These are phyloP conservation scores for Resseliella maxima DNA, from an alignment of 2,888 invertebrate genomes.

Conservation along the genomic window DNA sequence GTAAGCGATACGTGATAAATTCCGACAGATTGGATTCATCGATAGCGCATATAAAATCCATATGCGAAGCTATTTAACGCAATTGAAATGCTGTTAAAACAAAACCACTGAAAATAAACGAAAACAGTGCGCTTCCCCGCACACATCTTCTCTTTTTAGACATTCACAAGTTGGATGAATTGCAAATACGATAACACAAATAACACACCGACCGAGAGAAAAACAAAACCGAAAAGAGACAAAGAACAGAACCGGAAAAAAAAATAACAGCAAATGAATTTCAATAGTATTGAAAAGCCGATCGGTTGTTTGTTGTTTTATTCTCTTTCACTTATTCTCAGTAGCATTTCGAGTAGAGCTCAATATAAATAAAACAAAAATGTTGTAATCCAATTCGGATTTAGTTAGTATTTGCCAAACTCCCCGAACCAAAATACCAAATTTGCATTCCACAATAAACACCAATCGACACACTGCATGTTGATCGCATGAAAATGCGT, in stretches of 20 bases:
- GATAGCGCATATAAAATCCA: constrained; percentile 27
- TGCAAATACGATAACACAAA: constrained; percentile 12
- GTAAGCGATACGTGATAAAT: constrained; percentile 41
- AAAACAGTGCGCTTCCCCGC: background rate
- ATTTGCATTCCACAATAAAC: constrained; percentile 28
- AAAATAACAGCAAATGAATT: background rate
- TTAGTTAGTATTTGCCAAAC: constrained; percentile 10
- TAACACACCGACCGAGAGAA: too few relatives aligned
- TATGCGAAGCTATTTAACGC: constrained; percentile 42
- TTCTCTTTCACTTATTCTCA: too few relatives aligned
- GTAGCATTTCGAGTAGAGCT: too few relatives aligned
- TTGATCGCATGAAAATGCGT: constrained; percentile 20
- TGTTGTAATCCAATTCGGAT: constrained; percentile 54
- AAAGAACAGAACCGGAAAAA: too few relatives aligned
- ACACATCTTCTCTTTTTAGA: too few relatives aligned
- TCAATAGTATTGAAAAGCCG: constrained; percentile 40
- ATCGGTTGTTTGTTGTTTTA: background rate
- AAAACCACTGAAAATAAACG: constrained; percentile 17
- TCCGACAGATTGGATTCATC: background rate
- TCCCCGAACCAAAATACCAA: background rate
- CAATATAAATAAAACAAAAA: constrained; percentile 42
- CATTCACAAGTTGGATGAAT: background rate
- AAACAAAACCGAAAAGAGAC: too few relatives aligned
- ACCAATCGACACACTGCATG: background rate
- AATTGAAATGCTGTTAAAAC: constrained; percentile 27